Evolutionary conservation across 2,797 vertebrate species (phyloP), one percentile per base, ranked within the genome.

Genomic region (Petrocephalus schoutedeni): DNA sequence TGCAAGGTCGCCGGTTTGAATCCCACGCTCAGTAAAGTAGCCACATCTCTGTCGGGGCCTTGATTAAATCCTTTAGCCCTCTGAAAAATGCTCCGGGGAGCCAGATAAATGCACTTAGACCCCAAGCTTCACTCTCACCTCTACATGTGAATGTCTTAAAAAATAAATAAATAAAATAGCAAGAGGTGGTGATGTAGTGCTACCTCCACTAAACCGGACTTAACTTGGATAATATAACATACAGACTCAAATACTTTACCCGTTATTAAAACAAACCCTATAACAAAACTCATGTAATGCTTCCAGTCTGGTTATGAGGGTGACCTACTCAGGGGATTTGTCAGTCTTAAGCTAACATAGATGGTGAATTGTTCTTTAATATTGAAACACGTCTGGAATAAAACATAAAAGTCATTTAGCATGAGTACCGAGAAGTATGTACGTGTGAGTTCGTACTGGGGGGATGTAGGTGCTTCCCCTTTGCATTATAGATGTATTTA

Each of bases 401-500:
- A 56, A 19, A 54, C 51, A 19, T 77, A 84, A 85, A 51, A 85
- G 82, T 57, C 12, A 85, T 85, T 23, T 57, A 14, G 23, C 51
- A 23, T 53, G 49, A 54, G 12, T 85, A 51, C 49, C 82, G 49
- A 85, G 82, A 85, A 85, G 82, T 36, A 23, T 57, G 23, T 54
- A 51, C 16, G 21, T 64, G 36, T n/a, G 59, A 64, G 41, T 19
- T 14, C 2, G 57, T 19, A 64, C 1, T 16, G 32, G 67, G 28
- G 61, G 82, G 16, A 80, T 12, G 51, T 45, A 23, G 64, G 64
- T 64, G 59, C n/a, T 85, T 88, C 61, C 87, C 80, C 58, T 51
- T 49, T 14, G n/a, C 49, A 10, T n/a, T 57, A n/a, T 14, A 36
- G 16, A 85, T 54, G 49, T 36, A 56, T 88, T 88, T 88, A 88